phyloP scores from a whole-genome alignment of 1,140 invertebrate species.

The Brachionus calyciflorus region DNA sequence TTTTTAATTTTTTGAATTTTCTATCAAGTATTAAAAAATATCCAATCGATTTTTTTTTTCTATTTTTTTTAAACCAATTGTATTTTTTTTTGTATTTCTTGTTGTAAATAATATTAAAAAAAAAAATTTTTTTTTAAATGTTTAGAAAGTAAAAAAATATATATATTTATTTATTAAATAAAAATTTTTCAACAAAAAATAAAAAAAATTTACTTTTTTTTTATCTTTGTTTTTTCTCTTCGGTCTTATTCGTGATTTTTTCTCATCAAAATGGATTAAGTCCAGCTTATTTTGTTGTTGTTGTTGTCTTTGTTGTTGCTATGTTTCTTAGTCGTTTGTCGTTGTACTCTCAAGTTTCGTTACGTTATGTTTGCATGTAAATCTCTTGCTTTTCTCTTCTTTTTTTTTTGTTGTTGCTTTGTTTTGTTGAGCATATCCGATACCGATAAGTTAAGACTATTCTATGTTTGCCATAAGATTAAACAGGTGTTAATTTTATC shows the following conservation, averaged over 20 bases:
- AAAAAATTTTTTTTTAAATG: background rate
- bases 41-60: slow-evolving; percentile 7
- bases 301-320: background rate
- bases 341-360: slow-evolving; percentile 20
- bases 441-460: slow-evolving; percentile 36
- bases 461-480: slow-evolving; percentile 25
- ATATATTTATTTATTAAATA: slow-evolving; percentile 43
- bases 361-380: slow-evolving; percentile 41
- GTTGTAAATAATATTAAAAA: slow-evolving; percentile 10
- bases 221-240: background rate
- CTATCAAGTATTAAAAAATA: background rate
- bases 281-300: background rate
- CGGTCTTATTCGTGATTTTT: slow-evolving; percentile 24
- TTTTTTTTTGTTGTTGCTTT: background rate
- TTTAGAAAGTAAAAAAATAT: background rate
- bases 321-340: slow-evolving; percentile 28
- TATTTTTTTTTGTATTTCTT: slow-evolving; percentile 1
- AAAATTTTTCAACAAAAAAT: background rate
- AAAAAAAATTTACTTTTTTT: too few relatives aligned
- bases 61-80: background rate
- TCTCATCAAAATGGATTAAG: slow-evolving; percentile 30
- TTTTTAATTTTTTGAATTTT: slow-evolving; percentile 15
- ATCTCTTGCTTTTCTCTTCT: slow-evolving; percentile 2
- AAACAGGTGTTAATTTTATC: slow-evolving; percentile 35
- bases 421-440: background rate